phyloP scores from a whole-genome alignment of 2,113 vertebrate genomes.

The Tricholaema leucomelas region DNA sequence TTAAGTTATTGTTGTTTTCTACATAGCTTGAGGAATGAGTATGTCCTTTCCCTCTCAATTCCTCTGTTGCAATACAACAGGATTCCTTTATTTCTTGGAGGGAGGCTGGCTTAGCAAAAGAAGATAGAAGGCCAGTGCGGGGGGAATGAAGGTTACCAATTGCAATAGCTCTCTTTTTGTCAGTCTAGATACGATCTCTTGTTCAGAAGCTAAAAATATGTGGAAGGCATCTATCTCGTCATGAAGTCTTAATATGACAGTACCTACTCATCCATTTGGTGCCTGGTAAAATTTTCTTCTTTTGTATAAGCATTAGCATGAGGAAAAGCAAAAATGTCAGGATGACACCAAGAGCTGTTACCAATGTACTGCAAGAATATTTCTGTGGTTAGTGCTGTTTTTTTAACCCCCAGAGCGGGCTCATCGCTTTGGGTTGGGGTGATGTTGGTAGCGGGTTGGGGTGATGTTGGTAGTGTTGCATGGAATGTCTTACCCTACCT shows the following conservation, averaged over 20 bases:
- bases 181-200: neutral
- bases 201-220: constrained; percentile 1
- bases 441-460: neutral
- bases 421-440: neutral
- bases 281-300: neutral
- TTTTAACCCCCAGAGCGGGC: neutral
- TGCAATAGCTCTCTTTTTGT: neutral
- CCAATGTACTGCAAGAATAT: neutral
- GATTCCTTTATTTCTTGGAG: neutral
- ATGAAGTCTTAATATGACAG: neutral
- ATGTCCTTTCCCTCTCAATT: neutral
- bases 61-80: neutral
- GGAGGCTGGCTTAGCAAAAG: neutral
- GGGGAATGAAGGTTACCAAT: neutral
- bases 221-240: neutral
- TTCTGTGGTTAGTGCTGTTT: neutral
- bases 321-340: neutral
- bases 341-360: neutral
- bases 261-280: neutral
- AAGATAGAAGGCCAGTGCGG: neutral
- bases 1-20: neutral
- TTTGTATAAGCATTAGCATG: neutral
- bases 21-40: neutral
- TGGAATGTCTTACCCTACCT: neutral
- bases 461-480: neutral